Conservation (phyloP, 2,888 invertebrate genomes). For the Scaptomyza parva region DNA sequence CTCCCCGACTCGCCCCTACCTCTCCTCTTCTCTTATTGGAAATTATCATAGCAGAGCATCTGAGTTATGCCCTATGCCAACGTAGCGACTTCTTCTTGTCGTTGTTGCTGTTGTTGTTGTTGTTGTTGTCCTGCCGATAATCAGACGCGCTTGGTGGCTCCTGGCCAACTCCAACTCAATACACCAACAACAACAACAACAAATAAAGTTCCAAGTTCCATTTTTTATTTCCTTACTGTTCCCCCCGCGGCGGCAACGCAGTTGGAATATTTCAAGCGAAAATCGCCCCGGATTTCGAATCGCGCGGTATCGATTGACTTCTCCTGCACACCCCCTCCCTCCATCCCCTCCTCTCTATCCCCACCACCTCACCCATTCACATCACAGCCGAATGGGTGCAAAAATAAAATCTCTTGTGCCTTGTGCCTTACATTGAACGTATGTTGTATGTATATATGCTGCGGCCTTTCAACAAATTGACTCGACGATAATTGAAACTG, state of each 20-base stretch:
- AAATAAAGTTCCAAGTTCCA: constrained; percentile 39
- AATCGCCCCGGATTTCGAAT: constrained; percentile 65
- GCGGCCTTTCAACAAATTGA: constrained; percentile 84
- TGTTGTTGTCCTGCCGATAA: constrained; percentile 78
- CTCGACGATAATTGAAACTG: constrained; percentile 84
- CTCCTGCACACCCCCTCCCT: background rate
- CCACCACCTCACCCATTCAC: background rate
- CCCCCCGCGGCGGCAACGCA: constrained; percentile 66
- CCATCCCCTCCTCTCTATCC: no score
- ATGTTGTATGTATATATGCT: constrained; percentile 28
- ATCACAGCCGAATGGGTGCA: constrained; percentile 38
- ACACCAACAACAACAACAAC: background rate
- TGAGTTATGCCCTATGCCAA: constrained; percentile 78
- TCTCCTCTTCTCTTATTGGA: constrained; percentile 64
- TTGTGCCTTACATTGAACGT: constrained; percentile 35
- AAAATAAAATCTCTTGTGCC: constrained; percentile 43
- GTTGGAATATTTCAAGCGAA: constrained; percentile 80
- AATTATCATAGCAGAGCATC: constrained; percentile 82
- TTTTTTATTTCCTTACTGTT: constrained; percentile 1
- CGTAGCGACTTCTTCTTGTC: constrained; percentile 21
- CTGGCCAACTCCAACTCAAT: constrained; percentile 53
- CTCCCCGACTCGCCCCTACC: constrained; percentile 6
- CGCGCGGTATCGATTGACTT: constrained; percentile 76
- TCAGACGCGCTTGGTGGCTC: constrained; percentile 80
- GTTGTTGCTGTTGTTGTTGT: constrained; percentile 22